Evolutionary conservation across 2,888 invertebrate species (phyloP).

Genomic region (Ceratothoa steindachneri): DNA sequence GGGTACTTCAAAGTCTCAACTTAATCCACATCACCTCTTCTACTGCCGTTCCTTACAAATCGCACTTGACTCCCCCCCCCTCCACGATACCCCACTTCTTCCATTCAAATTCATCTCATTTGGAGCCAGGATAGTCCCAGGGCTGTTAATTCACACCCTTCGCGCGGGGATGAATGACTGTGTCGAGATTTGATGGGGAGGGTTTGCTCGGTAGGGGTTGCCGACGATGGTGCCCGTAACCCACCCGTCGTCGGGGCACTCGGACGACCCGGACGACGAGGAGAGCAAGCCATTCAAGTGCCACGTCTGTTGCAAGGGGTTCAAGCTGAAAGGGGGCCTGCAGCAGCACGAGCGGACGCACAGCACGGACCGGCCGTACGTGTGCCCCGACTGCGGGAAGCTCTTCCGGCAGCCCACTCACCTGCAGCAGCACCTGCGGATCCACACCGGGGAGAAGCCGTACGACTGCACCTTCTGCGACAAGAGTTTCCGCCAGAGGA

Average conservation of each 20-base stretch:
- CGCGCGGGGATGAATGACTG: too few relatives aligned
- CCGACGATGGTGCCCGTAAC: slow-evolving; percentile 45
- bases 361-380: slow-evolving; percentile 42
- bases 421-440: slow-evolving; percentile 44
- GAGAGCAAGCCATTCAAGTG: slow-evolving; percentile 44
- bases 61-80: too few relatives aligned
- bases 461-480: slow-evolving; percentile 46
- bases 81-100: too few relatives aligned
- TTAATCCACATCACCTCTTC: too few relatives aligned
- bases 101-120: too few relatives aligned
- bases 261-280: slow-evolving; percentile 39
- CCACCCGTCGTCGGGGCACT: slow-evolving; percentile 32
- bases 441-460: slow-evolving; percentile 46
- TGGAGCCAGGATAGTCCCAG: too few relatives aligned
- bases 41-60: too few relatives aligned
- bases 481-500: slow-evolving; percentile 44
- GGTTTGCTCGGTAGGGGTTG: too few relatives aligned
- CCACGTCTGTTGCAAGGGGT: slow-evolving; percentile 38
- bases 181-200: too few relatives aligned
- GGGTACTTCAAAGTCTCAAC: too few relatives aligned
- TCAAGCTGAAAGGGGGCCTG: slow-evolving; percentile 43
- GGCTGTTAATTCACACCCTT: too few relatives aligned
- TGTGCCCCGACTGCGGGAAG: slow-evolving; percentile 47
- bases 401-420: slow-evolving; percentile 46
- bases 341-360: slow-evolving; percentile 45